Percentiles rank a stretch among this genome's conserved stretches.
Conservation (phyloP, 2,113 vertebrate species). For the Carlito syrichta region DNA sequence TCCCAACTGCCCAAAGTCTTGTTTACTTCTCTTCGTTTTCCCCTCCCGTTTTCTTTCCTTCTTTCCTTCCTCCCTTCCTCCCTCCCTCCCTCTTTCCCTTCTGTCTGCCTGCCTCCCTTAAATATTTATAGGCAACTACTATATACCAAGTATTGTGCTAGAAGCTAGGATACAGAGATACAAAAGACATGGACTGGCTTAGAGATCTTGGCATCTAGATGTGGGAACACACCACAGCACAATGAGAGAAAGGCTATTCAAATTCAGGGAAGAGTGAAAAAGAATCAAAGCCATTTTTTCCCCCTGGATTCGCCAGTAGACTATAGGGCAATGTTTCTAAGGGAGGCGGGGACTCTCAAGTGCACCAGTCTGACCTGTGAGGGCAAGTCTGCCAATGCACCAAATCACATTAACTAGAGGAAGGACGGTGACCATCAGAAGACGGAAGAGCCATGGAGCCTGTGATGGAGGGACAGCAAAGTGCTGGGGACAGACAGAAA, state of each 20-base stretch:
- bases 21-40: neutral
- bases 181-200: neutral
- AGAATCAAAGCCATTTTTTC: neutral
- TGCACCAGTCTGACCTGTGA: neutral
- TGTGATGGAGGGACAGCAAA: neutral
- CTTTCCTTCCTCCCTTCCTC: neutral
- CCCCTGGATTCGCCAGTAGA: neutral
- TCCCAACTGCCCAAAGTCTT: neutral
- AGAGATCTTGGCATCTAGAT: neutral
- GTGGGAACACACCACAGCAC: neutral
- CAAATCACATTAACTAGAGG: neutral
- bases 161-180: neutral
- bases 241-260: neutral
- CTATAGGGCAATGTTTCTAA: neutral
- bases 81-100: rapidly evolving
- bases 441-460: neutral
- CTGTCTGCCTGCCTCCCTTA: neutral
- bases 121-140: neutral
- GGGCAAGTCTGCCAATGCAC: neutral
- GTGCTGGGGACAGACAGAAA: neutral
- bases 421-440: rapidly evolving
- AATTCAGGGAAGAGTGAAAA: neutral
- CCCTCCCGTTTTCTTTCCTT: too few species aligned
- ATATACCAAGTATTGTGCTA: neutral
- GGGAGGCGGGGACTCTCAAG: neutral